Evolutionary conservation across 2,888 invertebrate species (phyloP).

Genomic region (Agrotis exclamationis): DNA sequence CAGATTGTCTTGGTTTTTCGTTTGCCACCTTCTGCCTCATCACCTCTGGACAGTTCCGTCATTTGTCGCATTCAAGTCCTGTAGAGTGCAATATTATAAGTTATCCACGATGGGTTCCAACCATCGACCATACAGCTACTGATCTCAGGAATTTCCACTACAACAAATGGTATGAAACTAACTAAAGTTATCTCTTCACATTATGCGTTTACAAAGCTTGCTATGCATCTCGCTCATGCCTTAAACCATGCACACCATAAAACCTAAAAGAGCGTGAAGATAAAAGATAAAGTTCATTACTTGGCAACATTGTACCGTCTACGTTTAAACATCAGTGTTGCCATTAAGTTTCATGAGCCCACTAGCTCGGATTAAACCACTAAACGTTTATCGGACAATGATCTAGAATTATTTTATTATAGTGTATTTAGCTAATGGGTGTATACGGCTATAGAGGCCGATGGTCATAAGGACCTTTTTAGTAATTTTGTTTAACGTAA

Average conservation of each 20-base stretch:
- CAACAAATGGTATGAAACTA: too few species aligned
- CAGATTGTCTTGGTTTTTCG: too few species aligned
- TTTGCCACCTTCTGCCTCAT: too few species aligned
- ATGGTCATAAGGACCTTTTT: constrained; percentile 15
- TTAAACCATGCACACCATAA: constrained; percentile 33
- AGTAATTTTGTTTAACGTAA: constrained; percentile 13
- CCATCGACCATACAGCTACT: too few species aligned
- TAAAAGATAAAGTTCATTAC: constrained; percentile 60
- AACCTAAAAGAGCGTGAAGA: constrained; percentile 53
- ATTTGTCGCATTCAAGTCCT: too few species aligned
- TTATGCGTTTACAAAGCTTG: not conserved
- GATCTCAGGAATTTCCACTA: too few species aligned
- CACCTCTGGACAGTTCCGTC: too few species aligned
- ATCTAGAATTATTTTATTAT: constrained; percentile 48
- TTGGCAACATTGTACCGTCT: constrained; percentile 56
- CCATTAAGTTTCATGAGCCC: constrained; percentile 51
- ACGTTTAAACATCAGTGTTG: constrained; percentile 46
- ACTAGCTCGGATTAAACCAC: constrained; percentile 51
- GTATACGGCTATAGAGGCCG: constrained; percentile 6
- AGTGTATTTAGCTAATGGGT: constrained; percentile 42
- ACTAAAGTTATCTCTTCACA: not conserved
- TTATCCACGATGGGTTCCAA: too few species aligned
- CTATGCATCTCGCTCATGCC: not conserved
- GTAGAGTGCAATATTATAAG: too few species aligned
- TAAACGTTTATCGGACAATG: constrained; percentile 40